Evolutionary conservation across 2,888 invertebrate species (phyloP).

Genomic region (Euplagia quadripunctaria): DNA sequence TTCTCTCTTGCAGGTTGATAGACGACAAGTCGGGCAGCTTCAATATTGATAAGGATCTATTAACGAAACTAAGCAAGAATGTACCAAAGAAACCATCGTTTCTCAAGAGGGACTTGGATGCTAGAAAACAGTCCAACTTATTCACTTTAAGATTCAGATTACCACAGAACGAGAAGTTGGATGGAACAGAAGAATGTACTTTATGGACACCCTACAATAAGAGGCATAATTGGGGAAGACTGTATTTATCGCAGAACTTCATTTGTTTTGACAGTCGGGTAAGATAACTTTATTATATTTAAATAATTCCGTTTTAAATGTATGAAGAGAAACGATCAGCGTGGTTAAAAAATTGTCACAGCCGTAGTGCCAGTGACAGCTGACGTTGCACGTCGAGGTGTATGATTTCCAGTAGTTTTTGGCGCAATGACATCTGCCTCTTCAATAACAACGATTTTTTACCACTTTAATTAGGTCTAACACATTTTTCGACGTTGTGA

Average conservation of each 20-base stretch:
- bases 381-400: too few species aligned
- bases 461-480: too few species aligned
- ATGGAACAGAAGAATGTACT: constrained; percentile 96
- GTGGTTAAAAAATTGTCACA: too few species aligned
- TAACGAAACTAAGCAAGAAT: constrained; percentile 95
- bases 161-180: constrained; percentile 96
- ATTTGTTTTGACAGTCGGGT: constrained; percentile 98
- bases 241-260: constrained; percentile 97
- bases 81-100: constrained; percentile 96
- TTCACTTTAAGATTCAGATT: constrained; percentile 95
- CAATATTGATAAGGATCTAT: constrained; percentile 94
- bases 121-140: constrained; percentile 96
- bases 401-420: too few species aligned
- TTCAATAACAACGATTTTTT: too few species aligned
- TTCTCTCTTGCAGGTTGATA: constrained; percentile 90
- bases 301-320: neutral
- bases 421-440: too few species aligned
- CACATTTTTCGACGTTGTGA: too few species aligned
- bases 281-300: constrained; percentile 57
- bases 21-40: constrained; percentile 96
- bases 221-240: constrained; percentile 94
- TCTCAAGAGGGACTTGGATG: constrained; percentile 97
- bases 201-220: constrained; percentile 98
- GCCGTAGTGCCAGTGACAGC: too few species aligned
- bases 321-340: too few species aligned